Evolutionary conservation across 2,113 vertebrate genomes (phyloP), one percentile per base, ranked within the genome.

Genomic region (Triplophysa dalaica): DNA sequence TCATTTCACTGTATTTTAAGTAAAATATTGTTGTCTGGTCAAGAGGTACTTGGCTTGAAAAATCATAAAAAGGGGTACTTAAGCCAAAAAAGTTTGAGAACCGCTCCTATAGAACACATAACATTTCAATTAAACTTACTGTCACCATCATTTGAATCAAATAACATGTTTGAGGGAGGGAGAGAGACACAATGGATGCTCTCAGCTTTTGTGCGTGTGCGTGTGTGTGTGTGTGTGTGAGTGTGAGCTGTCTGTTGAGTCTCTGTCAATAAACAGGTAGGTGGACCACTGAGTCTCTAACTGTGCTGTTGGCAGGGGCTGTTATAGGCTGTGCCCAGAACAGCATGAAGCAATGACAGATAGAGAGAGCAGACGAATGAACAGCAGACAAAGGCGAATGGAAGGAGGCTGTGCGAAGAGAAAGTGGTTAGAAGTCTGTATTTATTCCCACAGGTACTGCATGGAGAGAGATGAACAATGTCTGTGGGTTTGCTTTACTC

Each of bases 401-500:
- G 84, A 83, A 65, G 78, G 82, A 82, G 26, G 63, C 77, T 33
- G 29, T 78, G 80, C 74, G 73, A 5, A 65, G 84, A 70, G 2
- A 80, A 66, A 19, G 58, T n/a, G 24, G 7, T 64, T 61, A 58
- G n/a, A 56, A 48, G n/a, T 48, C 54, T 14, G 69, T 26, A 70
- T 81, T 48, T 81, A 22, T 43, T 81, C 79, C 75, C 63, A 70
- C 24, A 82, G 56, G 65, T 61, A 66, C 29, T 52, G 45, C n/a
- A 67, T 33, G 56, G 24, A 75, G 70, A 58, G 66, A 75, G 80
- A 63, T 62, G 78, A 77, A 78, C 73, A 70, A 58, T 72, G 48
- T 79, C 67, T 79, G 24, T 52, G 75, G 29, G 58, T 79, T 52
- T 74, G 43, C 33, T 52, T 52, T 62, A 60, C 41, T 78, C 69